Conservation (phyloP, 2,888 invertebrate genomes). For the Phaonia tiefii region DNA sequence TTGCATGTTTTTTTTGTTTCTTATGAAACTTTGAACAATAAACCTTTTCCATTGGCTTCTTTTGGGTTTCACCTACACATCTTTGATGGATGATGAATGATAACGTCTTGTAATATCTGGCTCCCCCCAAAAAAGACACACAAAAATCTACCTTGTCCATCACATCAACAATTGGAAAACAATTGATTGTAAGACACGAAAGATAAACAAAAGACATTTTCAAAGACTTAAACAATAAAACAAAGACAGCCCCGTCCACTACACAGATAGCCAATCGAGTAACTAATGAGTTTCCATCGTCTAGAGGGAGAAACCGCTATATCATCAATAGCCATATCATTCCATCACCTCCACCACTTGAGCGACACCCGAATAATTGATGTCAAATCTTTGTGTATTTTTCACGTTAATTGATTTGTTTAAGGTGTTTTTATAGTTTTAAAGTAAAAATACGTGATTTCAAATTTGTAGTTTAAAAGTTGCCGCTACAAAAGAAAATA, state of each 20-base stretch:
- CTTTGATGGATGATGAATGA: slow-evolving; percentile 10
- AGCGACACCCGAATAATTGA: slow-evolving; percentile 27
- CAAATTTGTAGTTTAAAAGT: no score
- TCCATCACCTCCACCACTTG: background rate
- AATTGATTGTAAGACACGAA: slow-evolving; percentile 6
- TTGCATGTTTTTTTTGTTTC: background rate
- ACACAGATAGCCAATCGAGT: no score
- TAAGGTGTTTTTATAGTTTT: background rate
- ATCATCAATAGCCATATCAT: no score
- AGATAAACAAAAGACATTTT: slow-evolving; percentile 23
- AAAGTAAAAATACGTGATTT: background rate
- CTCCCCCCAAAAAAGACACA: background rate
- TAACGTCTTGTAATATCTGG: slow-evolving; percentile 5
- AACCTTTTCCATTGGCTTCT: background rate
- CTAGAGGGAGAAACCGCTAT: no score
- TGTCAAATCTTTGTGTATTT: slow-evolving; percentile 29
- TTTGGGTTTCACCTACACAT: background rate
- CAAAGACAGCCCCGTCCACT: background rate
- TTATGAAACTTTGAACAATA: no score
- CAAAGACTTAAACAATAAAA: background rate
- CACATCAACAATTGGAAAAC: slow-evolving; percentile 2
- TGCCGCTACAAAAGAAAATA: no score
- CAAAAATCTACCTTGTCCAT: background rate
- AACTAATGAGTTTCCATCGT: no score
- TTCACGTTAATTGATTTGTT: slow-evolving; percentile 35